Conservation (phyloP, 2,113 vertebrate genomes). For the Pantherophis guttatus region DNA sequence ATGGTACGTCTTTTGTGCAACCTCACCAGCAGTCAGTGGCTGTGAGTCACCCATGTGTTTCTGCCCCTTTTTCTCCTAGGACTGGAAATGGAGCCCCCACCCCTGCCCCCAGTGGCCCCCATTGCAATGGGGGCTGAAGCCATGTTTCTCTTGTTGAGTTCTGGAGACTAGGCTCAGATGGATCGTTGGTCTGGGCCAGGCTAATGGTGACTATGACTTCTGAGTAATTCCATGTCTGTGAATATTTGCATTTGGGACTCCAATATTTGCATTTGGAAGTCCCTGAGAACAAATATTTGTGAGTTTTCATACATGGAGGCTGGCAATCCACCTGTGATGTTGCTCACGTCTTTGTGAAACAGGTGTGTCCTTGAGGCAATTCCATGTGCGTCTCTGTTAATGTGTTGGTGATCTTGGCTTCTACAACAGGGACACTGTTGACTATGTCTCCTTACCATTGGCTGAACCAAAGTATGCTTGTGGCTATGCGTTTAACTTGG, state of each 20-base stretch:
- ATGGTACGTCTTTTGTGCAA: not conserved
- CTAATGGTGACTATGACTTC: slow-evolving; percentile 15
- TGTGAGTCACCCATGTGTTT: not conserved
- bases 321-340: slow-evolving; percentile 1
- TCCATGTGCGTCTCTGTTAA: not conserved
- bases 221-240: slow-evolving; percentile 31
- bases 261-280: not conserved
- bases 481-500: not conserved
- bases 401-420: not conserved
- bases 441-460: not conserved
- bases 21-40: not conserved
- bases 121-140: not conserved
- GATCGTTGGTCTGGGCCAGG: slow-evolving; percentile 4
- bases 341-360: not conserved
- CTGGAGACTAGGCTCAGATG: slow-evolving; percentile 2
- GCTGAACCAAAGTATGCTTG: not conserved
- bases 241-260: not conserved
- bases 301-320: not conserved
- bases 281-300: not conserved
- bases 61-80: slow-evolving; percentile 7
- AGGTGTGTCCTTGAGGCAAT: slow-evolving; percentile 19
- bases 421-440: not conserved
- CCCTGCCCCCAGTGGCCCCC: not conserved
- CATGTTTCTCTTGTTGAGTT: not conserved
- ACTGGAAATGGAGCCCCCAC: slow-evolving; percentile 5